Base-by-base conservation (phyloP, 1,140 invertebrate genomes). In the Ericerus pela region DNA sequence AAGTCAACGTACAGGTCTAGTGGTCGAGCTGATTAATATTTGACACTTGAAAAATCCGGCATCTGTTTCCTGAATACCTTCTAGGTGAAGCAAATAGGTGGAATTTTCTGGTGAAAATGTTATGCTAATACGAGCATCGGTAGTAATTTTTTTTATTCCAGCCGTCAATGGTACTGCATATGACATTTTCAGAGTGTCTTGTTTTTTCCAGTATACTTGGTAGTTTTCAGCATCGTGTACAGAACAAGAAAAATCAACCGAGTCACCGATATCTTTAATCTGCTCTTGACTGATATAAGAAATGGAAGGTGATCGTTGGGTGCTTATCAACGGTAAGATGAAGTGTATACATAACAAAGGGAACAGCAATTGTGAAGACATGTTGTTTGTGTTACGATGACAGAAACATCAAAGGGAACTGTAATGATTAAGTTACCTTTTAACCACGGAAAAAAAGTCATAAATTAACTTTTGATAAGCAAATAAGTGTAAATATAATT, bases 11-110 rank as follows among this genome's bases (percentile, higher is more conserved):
- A n/a, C n/a, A n/a, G n/a, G n/a, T 67, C 80, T 81, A 66, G 81
- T 91, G 36, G 73, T 83, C 0, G 85, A 67, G 0, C 84, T 81
- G 54, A 90, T 82, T 5, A 90, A 68, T 22, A 94, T 81, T 69
- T 91, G 84, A 63, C 91, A 95, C 54, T 83, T 79, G 67, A 94
- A 94, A 61, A 75, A 78, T 22, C 88, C 90, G 0, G 86, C 86
- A 69, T 95, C 90, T 0, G 86, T 91, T 70, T 95, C 90, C 75
- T 94, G 89, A 53, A 94, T 88, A 65, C 94, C 89, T 70, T 88
- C 91, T n/a, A 94, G 14, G 18, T 26, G 2, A 22, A 53, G 33
- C n/a, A 10, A 18, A 28, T 24, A 43, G 2, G 81, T 82, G 62
- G 85, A 91, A 1, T 81, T 84, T 0, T 79, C 76, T 1, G 74